Base-by-base conservation (phyloP, 2,797 vertebrate genomes). In the Spinus olivaceus region DNA sequence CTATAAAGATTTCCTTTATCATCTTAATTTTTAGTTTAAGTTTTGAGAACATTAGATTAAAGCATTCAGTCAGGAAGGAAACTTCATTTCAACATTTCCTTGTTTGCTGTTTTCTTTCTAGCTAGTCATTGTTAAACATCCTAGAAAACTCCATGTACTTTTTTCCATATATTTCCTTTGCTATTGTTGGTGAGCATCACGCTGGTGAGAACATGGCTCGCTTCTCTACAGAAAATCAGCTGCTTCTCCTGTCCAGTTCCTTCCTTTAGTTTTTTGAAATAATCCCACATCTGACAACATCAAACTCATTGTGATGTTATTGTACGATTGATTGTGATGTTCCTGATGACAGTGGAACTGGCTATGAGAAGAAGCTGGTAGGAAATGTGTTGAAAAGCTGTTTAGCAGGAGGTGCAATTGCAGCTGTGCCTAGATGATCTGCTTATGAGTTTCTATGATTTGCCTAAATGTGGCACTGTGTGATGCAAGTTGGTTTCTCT, bases 121-220 rank as follows among this genome's bases (percentile, higher is more conserved):
- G 25, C 50, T 90, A 82, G 57, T 71, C 2, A 80, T 81, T 88
- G 90, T 77, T 70, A 87, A 86, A 51, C 79, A 91, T 56, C 61
- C 65, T 92, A 93, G 72, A 88, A 92, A 94, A 76, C 24, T 79
- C 54, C 46, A 27, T 76, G 32, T 57, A 74, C 63, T 87, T 81
- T 81, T 71, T 80, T 65, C 70, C 93, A 50, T 96, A 97, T 97
- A 97, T 97, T 97, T 97, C 96, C 96, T 97, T 97, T 94, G 59
- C 95, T 97, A 81, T 96, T 97, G 95, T 86, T 92, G 87, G 76
- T 80, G 88, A 95, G 71, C 92, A 56, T 85, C 80, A 69, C 0
- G 13, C 94, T 94, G 88, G 57, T 81, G 78, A 95, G 72, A 77
- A 80, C 72, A 84, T 59, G 82, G 87, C 85, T 96, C 71, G 91